Evolutionary conservation across 1,140 invertebrate species (phyloP).

Genomic region (Plodia interpunctella): DNA sequence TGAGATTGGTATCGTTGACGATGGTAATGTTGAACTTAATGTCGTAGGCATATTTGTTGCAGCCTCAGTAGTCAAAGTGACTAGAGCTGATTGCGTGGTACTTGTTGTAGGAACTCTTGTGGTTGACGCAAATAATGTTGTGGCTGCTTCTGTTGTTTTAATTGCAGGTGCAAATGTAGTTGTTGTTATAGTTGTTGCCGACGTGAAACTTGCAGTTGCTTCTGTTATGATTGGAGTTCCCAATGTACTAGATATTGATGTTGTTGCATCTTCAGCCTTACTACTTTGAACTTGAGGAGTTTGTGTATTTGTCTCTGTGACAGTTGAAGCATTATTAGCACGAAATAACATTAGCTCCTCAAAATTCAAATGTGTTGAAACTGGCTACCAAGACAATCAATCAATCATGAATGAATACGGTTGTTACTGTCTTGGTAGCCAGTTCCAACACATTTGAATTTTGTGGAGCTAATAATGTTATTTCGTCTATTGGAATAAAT

Average conservation of each 20-base stretch:
- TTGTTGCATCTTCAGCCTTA: conserved; percentile 34
- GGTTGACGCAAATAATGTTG: too few species aligned
- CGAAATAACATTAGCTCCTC: too few species aligned
- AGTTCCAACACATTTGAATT: conserved; percentile 68
- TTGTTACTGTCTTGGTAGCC: conserved; percentile 47
- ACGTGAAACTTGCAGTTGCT: conserved; percentile 19
- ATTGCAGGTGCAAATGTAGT: conserved; percentile 21
- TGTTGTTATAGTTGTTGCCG: conserved; percentile 17
- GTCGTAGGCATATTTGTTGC: conserved; percentile 21
- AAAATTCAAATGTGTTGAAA: too few species aligned
- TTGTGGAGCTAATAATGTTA: conserved; percentile 49
- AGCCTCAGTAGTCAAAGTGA: conserved; percentile 18
- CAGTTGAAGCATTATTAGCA: conserved; percentile 27
- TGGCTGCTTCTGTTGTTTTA: conserved; percentile 18
- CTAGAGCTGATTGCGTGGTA: neutral
- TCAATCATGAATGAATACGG: too few species aligned
- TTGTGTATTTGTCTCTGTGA: conserved; percentile 42
- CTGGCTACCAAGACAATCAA: too few species aligned
- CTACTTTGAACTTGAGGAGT: conserved; percentile 47
- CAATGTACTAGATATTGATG: conserved; percentile 22
- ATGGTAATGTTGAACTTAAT: conserved; percentile 15
- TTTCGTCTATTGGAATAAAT: conserved; percentile 73
- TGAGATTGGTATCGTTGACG: conserved; percentile 22
- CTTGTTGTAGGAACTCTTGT: conserved; percentile 12
- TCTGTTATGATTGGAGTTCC: conserved; percentile 20